phyloP scores from a whole-genome alignment of 37 sponge, comb jelly and placozoan genomes.

The Crambe crambe region DNA sequence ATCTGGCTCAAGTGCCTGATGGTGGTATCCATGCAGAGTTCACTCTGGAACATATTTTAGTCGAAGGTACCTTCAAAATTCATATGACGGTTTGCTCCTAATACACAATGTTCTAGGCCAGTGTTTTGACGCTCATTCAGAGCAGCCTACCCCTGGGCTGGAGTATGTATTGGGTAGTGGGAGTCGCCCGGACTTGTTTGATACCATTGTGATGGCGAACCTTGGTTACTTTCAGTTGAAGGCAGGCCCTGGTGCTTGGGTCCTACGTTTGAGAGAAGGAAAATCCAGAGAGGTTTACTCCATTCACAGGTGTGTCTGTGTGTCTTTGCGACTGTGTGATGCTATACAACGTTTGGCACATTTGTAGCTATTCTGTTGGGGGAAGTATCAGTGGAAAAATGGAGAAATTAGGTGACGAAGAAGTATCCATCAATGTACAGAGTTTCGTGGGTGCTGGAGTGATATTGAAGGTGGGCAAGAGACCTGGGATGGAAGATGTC shows the following conservation, averaged over 20 bases:
- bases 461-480: constrained; percentile 51
- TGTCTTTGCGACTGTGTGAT: neutral
- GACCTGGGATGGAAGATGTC: constrained; percentile 68
- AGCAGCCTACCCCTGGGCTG: constrained; percentile 82
- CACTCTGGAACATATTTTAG: constrained; percentile 83
- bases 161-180: constrained; percentile 85
- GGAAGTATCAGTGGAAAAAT: neutral
- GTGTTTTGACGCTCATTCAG: constrained; percentile 64
- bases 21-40: constrained; percentile 79
- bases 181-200: constrained; percentile 58
- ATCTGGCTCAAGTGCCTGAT: constrained; percentile 58
- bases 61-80: constrained; percentile 71
- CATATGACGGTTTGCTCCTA: no score
- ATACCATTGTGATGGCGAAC: constrained; percentile 98
- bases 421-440: constrained; percentile 34
- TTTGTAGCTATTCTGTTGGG: constrained; percentile 31
- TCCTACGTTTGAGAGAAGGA: constrained; percentile 78
- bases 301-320: constrained; percentile 48
- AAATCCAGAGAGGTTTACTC: constrained; percentile 78
- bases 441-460: constrained; percentile 61
- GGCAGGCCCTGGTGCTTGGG: constrained; percentile 88
- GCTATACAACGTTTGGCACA: neutral
- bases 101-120: constrained; percentile 54
- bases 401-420: neutral
- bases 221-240: constrained; percentile 97